A percentile compares a stretch with the other conserved stretches of the same genome.
Conservation (phyloP, 2,113 vertebrate genomes). For the Heterochromis multidens region DNA sequence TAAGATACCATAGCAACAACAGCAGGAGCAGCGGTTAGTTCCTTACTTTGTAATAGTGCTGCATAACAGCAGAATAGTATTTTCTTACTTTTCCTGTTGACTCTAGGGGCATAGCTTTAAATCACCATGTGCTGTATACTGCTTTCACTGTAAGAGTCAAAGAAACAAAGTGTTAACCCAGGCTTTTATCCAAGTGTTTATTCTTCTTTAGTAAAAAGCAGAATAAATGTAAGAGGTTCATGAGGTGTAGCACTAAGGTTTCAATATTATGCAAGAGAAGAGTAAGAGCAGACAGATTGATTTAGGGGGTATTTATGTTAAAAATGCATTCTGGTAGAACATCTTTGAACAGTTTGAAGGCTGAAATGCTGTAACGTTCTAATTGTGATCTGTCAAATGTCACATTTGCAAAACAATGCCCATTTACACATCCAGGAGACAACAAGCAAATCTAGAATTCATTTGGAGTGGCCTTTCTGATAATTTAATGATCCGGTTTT, state of each 20-base stretch:
- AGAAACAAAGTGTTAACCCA: not conserved
- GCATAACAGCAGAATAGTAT: not conserved
- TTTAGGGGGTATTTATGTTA: not conserved
- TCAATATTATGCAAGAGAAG: not conserved
- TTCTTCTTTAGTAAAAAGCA: not conserved
- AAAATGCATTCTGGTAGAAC: not conserved
- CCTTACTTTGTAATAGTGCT: not conserved
- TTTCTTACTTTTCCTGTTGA: not conserved
- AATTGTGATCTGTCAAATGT: not conserved
- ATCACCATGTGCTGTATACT: too few relatives aligned
- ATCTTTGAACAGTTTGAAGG: not conserved
- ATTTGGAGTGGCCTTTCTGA: not conserved
- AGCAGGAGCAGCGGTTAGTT: not conserved
- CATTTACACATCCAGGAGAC: not conserved
- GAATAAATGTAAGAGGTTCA: not conserved
- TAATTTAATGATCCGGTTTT: not conserved
- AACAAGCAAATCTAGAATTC: not conserved
- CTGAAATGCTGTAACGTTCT: not conserved
- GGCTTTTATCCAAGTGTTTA: not conserved
- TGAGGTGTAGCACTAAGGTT: not conserved
- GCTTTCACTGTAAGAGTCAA: not conserved
- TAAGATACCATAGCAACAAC: not conserved
- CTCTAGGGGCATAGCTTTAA: too few relatives aligned
- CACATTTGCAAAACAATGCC: not conserved
- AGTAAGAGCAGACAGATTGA: not conserved